A percentile compares a stretch with the other conserved stretches of the same genome.
Evolutionary conservation across 2,113 vertebrate genomes (phyloP).

Genomic region (Burhinus bistriatus): DNA sequence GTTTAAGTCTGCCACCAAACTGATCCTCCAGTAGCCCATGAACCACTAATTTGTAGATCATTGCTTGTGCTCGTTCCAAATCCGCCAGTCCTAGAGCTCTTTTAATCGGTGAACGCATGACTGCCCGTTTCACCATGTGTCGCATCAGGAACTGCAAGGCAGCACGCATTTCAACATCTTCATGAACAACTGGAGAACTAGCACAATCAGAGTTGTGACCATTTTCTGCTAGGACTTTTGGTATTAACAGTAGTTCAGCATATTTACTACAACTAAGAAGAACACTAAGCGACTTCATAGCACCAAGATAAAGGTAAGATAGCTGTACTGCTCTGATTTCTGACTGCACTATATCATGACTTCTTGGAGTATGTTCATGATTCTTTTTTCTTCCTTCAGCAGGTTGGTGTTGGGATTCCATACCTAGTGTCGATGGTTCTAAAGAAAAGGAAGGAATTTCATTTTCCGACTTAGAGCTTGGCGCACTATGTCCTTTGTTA

Average conservation of each 20-base stretch:
- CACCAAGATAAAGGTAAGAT: slow-evolving; percentile 94
- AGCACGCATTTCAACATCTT: slow-evolving; percentile 91
- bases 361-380: slow-evolving; percentile 80
- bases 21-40: slow-evolving; percentile 91
- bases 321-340: slow-evolving; percentile 94
- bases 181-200: slow-evolving; percentile 83
- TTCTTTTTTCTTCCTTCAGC: slow-evolving; percentile 81
- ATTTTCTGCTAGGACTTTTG: slow-evolving; percentile 88
- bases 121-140: slow-evolving; percentile 95
- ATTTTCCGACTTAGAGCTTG: slow-evolving; percentile 82
- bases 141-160: slow-evolving; percentile 96
- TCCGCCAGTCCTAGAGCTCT: slow-evolving; percentile 89
- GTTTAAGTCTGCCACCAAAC: slow-evolving; percentile 80
- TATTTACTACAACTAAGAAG: slow-evolving; percentile 98
- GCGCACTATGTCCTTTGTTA: slow-evolving; percentile 75
- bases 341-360: slow-evolving; percentile 80
- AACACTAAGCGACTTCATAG: slow-evolving; percentile 94
- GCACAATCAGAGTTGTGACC: slow-evolving; percentile 92
- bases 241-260: slow-evolving; percentile 91
- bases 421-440: slow-evolving; percentile 62
- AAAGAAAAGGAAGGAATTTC: slow-evolving; percentile 81
- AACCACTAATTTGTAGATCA: slow-evolving; percentile 96
- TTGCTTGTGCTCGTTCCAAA: slow-evolving; percentile 92
- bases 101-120: slow-evolving; percentile 96
- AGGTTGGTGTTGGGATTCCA: slow-evolving; percentile 71